Evolutionary conservation across 2,888 invertebrate species (phyloP).

Genomic region (Dryomyza anilis): DNA sequence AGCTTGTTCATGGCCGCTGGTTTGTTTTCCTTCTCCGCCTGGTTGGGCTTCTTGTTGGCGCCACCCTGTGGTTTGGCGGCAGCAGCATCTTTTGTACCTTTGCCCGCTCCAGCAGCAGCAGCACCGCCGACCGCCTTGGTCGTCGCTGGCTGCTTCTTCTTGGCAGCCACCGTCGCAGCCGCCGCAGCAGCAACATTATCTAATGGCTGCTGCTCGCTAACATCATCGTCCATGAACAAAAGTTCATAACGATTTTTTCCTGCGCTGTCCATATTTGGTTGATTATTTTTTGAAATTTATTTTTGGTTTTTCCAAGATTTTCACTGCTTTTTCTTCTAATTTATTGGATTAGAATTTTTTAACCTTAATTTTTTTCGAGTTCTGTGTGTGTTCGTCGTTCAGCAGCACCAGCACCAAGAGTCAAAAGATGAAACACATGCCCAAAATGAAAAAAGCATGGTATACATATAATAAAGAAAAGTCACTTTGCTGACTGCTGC

Average conservation of each 20-base stretch:
- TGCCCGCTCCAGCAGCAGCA: slow-evolving; percentile 22
- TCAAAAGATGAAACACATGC: slow-evolving; percentile 43
- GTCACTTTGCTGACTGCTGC: slow-evolving; percentile 2
- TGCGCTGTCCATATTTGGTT: slow-evolving; percentile 57
- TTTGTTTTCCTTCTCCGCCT: slow-evolving; percentile 60
- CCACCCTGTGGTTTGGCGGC: slow-evolving; percentile 38
- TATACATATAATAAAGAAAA: slow-evolving; percentile 52
- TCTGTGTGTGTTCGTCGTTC: slow-evolving; percentile 49
- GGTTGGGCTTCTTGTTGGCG: slow-evolving; percentile 49
- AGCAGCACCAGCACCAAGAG: slow-evolving; percentile 41
- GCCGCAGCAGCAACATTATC: slow-evolving; percentile 60
- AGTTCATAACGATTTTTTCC: slow-evolving; percentile 62
- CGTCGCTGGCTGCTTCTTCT: slow-evolving; percentile 51
- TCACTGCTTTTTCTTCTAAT: slow-evolving; percentile 29
- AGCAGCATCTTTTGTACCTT: slow-evolving; percentile 24
- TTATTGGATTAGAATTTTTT: slow-evolving; percentile 35
- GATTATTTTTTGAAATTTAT: slow-evolving; percentile 19
- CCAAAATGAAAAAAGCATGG: slow-evolving; percentile 45
- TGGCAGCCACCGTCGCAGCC: slow-evolving; percentile 57
- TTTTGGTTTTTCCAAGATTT: background rate
- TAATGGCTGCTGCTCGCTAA: slow-evolving; percentile 61
- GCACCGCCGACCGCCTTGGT: slow-evolving; percentile 33
- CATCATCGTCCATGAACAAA: slow-evolving; percentile 62
- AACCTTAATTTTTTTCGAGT: slow-evolving; percentile 60
- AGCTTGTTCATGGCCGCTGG: slow-evolving; percentile 58